phyloP scores from a whole-genome alignment of 2,888 invertebrate genomes.

The Caenorhabditis zanzibari region DNA sequence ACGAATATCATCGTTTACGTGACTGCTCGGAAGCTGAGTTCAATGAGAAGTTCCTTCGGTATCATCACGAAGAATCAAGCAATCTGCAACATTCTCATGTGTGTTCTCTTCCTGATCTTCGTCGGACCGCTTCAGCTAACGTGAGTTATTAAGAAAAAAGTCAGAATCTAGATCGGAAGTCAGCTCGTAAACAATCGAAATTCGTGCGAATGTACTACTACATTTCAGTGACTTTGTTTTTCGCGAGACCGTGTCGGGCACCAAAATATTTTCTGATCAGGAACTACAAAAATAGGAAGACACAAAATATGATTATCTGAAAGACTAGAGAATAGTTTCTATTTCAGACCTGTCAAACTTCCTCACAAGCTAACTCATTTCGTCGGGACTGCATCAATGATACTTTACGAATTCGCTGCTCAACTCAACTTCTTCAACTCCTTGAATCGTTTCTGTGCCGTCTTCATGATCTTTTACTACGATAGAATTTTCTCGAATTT shows the following conservation, averaged over 20 bases:
- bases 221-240: too few species aligned
- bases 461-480: conserved; percentile 31
- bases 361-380: conserved; percentile 10
- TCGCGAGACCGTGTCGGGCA: too few species aligned
- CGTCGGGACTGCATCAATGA: conserved; percentile 25
- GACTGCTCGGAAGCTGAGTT: conserved; percentile 27
- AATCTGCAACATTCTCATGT: conserved; percentile 29
- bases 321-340: background rate
- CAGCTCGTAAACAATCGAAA: background rate
- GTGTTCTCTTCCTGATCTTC: conserved; percentile 16
- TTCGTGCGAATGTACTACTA: background rate
- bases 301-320: background rate
- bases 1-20: conserved; percentile 15
- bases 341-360: conserved; percentile 1
- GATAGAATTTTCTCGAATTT: conserved; percentile 29
- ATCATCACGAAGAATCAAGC: conserved; percentile 32
- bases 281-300: conserved; percentile 1
- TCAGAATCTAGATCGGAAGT: background rate
- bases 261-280: background rate
- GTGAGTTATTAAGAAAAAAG: conserved; percentile 1
- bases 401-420: conserved; percentile 34
- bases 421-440: conserved; percentile 38
- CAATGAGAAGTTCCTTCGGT: conserved; percentile 35
- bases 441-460: conserved; percentile 32
- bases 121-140: conserved; percentile 24